Evolutionary conservation across 2,113 vertebrate genomes (phyloP), one percentile per base, ranked within the genome.

Genomic region (Buteo buteo): DNA sequence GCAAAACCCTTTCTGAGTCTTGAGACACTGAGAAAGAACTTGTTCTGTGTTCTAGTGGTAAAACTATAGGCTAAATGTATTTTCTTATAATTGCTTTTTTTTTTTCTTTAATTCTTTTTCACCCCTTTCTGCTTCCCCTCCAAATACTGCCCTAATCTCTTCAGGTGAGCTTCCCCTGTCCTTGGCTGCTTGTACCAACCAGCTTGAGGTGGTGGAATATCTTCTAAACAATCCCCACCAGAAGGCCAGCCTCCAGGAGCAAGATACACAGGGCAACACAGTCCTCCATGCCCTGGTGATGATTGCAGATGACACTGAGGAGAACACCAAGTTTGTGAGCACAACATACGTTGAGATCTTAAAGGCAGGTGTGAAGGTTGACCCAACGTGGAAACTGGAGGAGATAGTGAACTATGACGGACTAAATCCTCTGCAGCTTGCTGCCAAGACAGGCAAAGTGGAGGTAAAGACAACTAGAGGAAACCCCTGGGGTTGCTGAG

Each of bases 131-230:
- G 6, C 49, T 62, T 62, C 17, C 4, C 9, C 7, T 57, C 49
- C 49, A 69, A 89, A 88, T 11, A 20, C 22, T 45, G 9, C 64
- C 34, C 42, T 32, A 6, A 42, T 67, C 26, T 76, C 69, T 74
- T 28, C 97, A 99, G 99, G 99, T 16, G 99, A 99, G 96, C 98
- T 99, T 54, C 99, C 99, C 15, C 98, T 99, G 26, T 99, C 99
- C 29, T 96, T 99, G 97, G 99, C 99, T 10, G 99, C 98, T 24
- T 99, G 99, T 89, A 99, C 99, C 93, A 99, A 99, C 97, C 99
- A 99, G 89, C 97, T 97, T 13, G 98, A 99, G 0, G 71, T 99
- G 34, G 99, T 99, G 67, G 97, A 98, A 40, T 99, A 99, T 64
- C 98, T 99, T 13, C 78, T 99, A 73, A 96, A 98, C 50, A 99